These are phyloP conservation scores for Harpalus rufipes DNA, from an alignment of 2,888 invertebrate genomes.

Conservation along the genomic window DNA sequence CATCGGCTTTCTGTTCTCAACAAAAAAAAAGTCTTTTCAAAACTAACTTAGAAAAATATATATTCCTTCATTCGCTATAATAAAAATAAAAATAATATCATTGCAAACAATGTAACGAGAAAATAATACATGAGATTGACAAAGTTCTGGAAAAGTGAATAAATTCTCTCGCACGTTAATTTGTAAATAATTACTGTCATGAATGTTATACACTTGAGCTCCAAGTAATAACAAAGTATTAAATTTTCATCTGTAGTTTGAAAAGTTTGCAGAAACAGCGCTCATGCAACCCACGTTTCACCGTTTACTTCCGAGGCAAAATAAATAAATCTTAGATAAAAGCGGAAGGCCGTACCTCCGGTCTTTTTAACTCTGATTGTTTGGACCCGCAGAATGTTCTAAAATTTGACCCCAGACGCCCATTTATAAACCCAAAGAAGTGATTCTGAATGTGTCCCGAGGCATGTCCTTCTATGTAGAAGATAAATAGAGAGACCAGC, in stretches of 20 bases:
- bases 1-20: no score
- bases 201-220: conserved; percentile 36
- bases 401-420: conserved; percentile 42
- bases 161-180: conserved; percentile 6
- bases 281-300: conserved; percentile 35
- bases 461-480: background rate
- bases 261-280: conserved; percentile 22
- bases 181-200: conserved; percentile 23
- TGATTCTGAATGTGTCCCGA: conserved; percentile 7
- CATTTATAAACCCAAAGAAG: conserved; percentile 37
- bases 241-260: conserved; percentile 43
- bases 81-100: background rate
- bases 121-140: background rate
- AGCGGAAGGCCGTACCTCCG: conserved; percentile 6
- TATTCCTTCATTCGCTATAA: no score
- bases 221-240: conserved; percentile 48
- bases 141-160: background rate
- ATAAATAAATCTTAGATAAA: conserved; percentile 48
- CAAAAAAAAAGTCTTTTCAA: no score
- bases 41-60: no score
- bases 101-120: background rate
- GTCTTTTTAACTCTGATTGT: conserved; percentile 47
- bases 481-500: background rate
- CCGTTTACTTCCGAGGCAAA: conserved; percentile 32
- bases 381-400: conserved; percentile 35